phyloP scores from a whole-genome alignment of 2,797 vertebrate species.

The Eulemur rubriventer region DNA sequence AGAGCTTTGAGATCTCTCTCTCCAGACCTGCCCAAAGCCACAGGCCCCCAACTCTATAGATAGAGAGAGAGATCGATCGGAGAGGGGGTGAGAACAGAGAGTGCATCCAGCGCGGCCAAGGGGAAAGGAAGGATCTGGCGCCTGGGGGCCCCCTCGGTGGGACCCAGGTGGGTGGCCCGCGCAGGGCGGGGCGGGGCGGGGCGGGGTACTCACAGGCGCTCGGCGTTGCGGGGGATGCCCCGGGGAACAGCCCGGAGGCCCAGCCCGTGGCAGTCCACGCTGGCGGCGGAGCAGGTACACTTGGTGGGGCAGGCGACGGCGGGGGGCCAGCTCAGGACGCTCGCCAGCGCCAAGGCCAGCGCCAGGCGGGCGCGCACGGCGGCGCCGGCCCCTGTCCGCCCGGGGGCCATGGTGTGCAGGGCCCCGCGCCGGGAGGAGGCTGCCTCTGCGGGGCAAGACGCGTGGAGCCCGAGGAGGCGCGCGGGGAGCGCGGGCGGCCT shows the following conservation, averaged over 20 bases:
- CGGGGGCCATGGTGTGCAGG: slow-evolving; percentile 80
- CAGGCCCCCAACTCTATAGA: not conserved
- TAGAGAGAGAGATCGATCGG: no score
- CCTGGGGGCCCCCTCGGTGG: not conserved
- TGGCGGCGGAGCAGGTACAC: slow-evolving; percentile 97
- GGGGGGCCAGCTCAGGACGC: slow-evolving; percentile 79
- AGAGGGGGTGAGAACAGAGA: not conserved
- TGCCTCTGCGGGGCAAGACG: slow-evolving; percentile 70
- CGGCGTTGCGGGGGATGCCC: slow-evolving; percentile 95
- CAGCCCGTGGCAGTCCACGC: slow-evolving; percentile 98
- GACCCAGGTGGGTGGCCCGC: slow-evolving; percentile 71
- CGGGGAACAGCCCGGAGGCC: slow-evolving; percentile 93
- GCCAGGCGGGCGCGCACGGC: slow-evolving; percentile 77
- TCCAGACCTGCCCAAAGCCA: not conserved
- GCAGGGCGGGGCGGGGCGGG: not conserved
- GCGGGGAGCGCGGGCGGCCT: slow-evolving; percentile 65
- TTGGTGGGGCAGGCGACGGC: slow-evolving; percentile 94
- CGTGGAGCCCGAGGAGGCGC: slow-evolving; percentile 75
- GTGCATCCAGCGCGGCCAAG: not conserved
- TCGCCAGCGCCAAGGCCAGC: slow-evolving; percentile 82
- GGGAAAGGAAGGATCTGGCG: not conserved
- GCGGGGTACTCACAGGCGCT: slow-evolving; percentile 94
- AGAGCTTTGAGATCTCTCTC: not conserved
- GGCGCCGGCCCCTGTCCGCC: slow-evolving; percentile 66
- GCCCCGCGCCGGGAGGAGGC: slow-evolving; percentile 35